Evolutionary conservation across 2,797 vertebrate genomes (phyloP), one percentile per base, ranked within the genome.

Genomic region (Rhabdomys pumilio): DNA sequence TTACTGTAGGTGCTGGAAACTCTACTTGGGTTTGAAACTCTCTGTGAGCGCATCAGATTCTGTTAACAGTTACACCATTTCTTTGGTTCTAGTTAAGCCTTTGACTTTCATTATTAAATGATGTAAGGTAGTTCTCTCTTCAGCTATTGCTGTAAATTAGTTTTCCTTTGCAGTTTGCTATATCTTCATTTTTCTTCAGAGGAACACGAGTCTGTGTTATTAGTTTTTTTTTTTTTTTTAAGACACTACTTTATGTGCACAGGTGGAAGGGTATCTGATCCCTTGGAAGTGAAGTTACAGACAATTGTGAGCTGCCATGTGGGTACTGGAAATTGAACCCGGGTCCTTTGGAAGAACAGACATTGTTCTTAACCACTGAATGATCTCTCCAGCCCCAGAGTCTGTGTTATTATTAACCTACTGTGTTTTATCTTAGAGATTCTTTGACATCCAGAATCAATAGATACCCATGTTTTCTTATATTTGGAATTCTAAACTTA

Each of bases 131-230:
- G 87, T 89, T 87, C 76, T 41, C 17, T 77, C n/a, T 76, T 85
- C 50, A 50, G 6, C 73, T 72, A 75, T 73, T 83, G 17, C 53
- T 87, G 1, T 69, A 73, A 72, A 61, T 59, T n/a, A 22, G 38
- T 34, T 55, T 29, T 61, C 31, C 53, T 87, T 93, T 82, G 15
- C 10, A 81, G 6, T 91, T 94, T 82, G 53, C 90, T 75, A n/a
- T 69, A 81, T 76, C 72, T 86, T 88, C 63, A 86, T 91, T 93
- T 93, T 90, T 91, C 88, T 94, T 97, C 84, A 65, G 29, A 86
- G 72, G 57, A 34, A 34, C 24, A 57, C 24, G 83, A 55, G 6
- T 57, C 93, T 96, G 19, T 1, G 8, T 80, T 96, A 41, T 88
- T 81, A 59, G 20, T 47, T 3, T 55, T 59, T 59, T 55, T 55